Evolutionary conservation across 2,888 invertebrate genomes (phyloP), one percentile per base, ranked within the genome.

Genomic region (Andrena camellia): DNA sequence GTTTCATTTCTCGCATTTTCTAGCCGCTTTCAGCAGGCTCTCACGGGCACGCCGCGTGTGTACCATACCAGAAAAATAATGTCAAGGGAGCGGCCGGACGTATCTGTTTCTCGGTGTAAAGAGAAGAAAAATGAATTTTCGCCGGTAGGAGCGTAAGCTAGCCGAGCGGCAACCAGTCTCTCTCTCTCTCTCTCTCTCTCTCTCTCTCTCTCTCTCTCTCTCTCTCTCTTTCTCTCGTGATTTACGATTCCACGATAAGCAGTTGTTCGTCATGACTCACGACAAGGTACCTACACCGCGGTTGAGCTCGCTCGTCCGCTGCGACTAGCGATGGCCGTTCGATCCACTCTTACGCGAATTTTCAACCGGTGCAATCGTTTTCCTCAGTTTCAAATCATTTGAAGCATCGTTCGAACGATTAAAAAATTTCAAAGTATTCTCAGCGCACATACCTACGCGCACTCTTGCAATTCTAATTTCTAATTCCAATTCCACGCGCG

Each of bases 241-340:
- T 75, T 78, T 72, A 75, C 71, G 74, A 83, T 84, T 63, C 66
- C 68, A 31, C 63, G 83, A 84, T 83, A 84, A 83, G 35, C 60
- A 69, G 66, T 75, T 69, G 78, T 63, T 72, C 83, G 71, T 54
- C 52, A 64, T 75, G 78, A 83, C 33, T 82, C 78, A 83, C 74
- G 62, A 29, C n/a, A 50, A 71, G 50, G 17, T 42, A 42, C 42
- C 42, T 54, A 35, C 35, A 57, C 23, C 54, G n/a, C 42, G 66
- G 52, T n/a, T 10, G 13, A 0, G 26, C 23, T n/a, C 17, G 23
- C 26, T 67, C 33, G 64, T 60, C 42, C 59, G 66, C 48, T 54
- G 52, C 52, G 20, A 42, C 42, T 42, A 13, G 42, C 42, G 42
- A 42, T 13, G 42, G 42, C 42, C 17, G 17, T 42, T 42, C 17